A percentile compares a stretch with the other conserved stretches of the same genome.
phyloP scores from a whole-genome alignment of 2,888 invertebrate species.

The Thyatira batis region DNA sequence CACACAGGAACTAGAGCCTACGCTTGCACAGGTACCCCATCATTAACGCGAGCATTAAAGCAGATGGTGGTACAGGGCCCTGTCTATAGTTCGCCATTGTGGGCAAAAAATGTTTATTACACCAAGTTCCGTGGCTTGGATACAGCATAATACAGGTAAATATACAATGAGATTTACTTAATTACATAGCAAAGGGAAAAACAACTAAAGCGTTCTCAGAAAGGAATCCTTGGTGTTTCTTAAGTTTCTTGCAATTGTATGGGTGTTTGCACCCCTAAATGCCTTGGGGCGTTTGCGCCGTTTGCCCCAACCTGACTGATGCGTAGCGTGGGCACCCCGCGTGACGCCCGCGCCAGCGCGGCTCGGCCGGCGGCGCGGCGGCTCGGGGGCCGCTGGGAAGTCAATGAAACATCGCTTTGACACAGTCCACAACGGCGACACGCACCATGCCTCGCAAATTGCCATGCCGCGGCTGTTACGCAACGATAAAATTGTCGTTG shows the following conservation, averaged over 20 bases:
- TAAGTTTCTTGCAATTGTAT: background rate
- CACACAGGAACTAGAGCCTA: slow-evolving; percentile 38
- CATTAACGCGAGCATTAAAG: background rate
- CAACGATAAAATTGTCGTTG: slow-evolving; percentile 69
- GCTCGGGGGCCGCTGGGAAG: slow-evolving; percentile 26
- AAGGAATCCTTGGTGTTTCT: too few species aligned
- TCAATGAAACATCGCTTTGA: slow-evolving; percentile 48
- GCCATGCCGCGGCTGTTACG: slow-evolving; percentile 54
- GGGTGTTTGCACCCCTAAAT: background rate
- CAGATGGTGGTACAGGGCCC: background rate
- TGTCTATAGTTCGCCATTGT: background rate
- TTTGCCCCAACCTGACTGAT: background rate
- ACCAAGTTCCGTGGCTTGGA: too few species aligned
- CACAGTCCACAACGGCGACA: slow-evolving; percentile 55
- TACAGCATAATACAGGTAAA: too few species aligned
- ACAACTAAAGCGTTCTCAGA: too few species aligned
- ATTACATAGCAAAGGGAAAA: too few species aligned
- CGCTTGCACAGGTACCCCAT: slow-evolving; percentile 37
- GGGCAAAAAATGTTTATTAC: background rate
- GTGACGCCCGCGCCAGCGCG: slow-evolving; percentile 38
- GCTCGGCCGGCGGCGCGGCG: slow-evolving; percentile 33
- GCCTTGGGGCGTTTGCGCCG: background rate
- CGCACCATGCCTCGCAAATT: slow-evolving; percentile 73
- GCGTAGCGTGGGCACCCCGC: slow-evolving; percentile 43
- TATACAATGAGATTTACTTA: too few species aligned